phyloP scores from a whole-genome alignment of 2,113 vertebrate species.

The Percina caprodes region DNA sequence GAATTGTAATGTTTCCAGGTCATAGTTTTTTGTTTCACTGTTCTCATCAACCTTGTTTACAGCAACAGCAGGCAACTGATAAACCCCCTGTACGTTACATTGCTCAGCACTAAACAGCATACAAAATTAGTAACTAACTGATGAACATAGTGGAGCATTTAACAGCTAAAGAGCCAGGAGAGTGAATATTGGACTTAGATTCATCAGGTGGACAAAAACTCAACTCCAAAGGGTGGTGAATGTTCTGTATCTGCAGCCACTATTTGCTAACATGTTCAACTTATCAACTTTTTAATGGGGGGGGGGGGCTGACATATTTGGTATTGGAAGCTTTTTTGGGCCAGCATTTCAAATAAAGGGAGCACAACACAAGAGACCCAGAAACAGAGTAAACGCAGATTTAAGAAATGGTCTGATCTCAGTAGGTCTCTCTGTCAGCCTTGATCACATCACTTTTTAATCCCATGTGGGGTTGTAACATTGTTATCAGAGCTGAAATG shows the following conservation, averaged over 20 bases:
- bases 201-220: not conserved
- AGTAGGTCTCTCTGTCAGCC: not conserved
- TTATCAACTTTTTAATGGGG: not conserved
- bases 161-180: not conserved
- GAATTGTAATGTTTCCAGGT: not conserved
- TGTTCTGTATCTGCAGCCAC: not conserved
- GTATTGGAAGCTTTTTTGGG: not conserved
- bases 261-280: not conserved
- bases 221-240: not conserved
- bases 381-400: not conserved
- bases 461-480: not conserved
- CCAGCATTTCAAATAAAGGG: not conserved
- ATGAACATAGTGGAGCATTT: not conserved
- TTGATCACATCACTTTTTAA: not conserved
- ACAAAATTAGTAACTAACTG: not conserved
- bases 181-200: not conserved
- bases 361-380: not conserved
- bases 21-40: not conserved
- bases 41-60: not conserved
- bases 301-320: not conserved
- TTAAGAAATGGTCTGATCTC: not conserved
- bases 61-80: constrained; percentile 2
- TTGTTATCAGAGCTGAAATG: not conserved
- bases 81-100: not conserved
- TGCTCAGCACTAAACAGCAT: not conserved